A percentile compares a stretch with the other conserved stretches of the same genome.
Evolutionary conservation across 2,797 vertebrate species (phyloP).

Genomic region (Cryptoblepharus egeriae): DNA sequence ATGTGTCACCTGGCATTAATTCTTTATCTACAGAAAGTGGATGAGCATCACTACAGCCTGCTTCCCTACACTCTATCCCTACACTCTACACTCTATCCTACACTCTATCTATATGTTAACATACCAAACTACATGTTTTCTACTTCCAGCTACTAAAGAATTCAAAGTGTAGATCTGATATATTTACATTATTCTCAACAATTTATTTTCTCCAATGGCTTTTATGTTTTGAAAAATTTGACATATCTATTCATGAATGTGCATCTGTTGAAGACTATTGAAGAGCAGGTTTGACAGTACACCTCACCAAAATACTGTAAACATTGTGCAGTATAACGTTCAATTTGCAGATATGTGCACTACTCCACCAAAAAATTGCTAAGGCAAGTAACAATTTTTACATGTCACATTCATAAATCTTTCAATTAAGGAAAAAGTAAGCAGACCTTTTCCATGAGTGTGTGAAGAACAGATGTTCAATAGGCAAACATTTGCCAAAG

Average conservation of each 20-base stretch:
- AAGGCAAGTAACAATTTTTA: not conserved
- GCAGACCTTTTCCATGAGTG: not conserved
- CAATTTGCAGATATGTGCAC: not conserved
- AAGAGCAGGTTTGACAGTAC: not conserved
- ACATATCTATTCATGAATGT: not conserved
- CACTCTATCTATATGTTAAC: no score
- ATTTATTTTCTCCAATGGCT: not conserved
- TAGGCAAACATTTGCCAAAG: constrained; percentile 26
- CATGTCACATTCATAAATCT: not conserved
- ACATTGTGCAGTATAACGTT: not conserved
- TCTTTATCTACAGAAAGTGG: no score
- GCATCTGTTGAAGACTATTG: not conserved
- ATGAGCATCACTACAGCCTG: no score
- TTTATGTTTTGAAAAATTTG: not conserved
- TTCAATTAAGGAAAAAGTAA: not conserved
- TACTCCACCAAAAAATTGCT: not conserved
- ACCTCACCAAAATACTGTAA: not conserved
- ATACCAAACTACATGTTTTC: no score
- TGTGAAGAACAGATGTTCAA: constrained; percentile 26
- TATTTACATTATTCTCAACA: no score
- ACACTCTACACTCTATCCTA: no score
- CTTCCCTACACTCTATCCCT: no score
- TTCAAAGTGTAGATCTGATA: no score
- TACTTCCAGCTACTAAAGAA: no score
- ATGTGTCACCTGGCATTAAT: no score